These are phyloP conservation scores for Phataginus tricuspis DNA, from an alignment of 2,797 vertebrate species.

Conservation along the genomic window DNA sequence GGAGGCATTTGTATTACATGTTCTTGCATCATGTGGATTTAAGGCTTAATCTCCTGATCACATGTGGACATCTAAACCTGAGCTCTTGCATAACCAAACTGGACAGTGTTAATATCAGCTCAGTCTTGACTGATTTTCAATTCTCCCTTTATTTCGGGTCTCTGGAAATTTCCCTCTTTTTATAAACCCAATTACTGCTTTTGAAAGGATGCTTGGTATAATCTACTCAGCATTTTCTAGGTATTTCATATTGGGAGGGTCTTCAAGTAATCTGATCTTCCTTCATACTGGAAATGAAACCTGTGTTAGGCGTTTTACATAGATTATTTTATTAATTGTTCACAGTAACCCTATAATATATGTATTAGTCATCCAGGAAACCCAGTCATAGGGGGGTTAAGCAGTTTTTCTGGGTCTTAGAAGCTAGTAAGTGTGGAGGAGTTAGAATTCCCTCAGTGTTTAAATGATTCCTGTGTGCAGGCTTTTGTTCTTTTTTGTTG, in stretches of 20 bases:
- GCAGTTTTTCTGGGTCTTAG: background rate
- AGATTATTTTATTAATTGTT: slow-evolving; percentile 54
- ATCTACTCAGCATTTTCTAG: slow-evolving; percentile 59
- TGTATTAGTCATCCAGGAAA: background rate
- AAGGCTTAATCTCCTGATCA: background rate
- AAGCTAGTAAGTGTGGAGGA: background rate
- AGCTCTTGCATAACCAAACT: background rate
- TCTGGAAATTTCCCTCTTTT: slow-evolving; percentile 46
- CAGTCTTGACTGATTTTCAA: background rate
- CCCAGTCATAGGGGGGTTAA: background rate
- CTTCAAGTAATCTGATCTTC: slow-evolving; percentile 36
- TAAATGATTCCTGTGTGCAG: background rate
- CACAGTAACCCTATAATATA: background rate
- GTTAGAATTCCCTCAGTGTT: background rate
- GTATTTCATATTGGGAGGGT: slow-evolving; percentile 64
- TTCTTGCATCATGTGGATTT: background rate
- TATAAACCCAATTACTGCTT: slow-evolving; percentile 57
- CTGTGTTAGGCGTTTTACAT: background rate
- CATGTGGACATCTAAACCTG: background rate
- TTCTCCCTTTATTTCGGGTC: slow-evolving; percentile 14
- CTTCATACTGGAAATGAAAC: slow-evolving; percentile 53
- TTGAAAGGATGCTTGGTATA: slow-evolving; percentile 50
- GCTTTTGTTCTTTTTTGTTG: background rate
- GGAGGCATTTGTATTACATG: background rate
- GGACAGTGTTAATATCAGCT: background rate